Base-by-base conservation (phyloP, 2,888 invertebrate species). In the Drosophila fungiperda region DNA sequence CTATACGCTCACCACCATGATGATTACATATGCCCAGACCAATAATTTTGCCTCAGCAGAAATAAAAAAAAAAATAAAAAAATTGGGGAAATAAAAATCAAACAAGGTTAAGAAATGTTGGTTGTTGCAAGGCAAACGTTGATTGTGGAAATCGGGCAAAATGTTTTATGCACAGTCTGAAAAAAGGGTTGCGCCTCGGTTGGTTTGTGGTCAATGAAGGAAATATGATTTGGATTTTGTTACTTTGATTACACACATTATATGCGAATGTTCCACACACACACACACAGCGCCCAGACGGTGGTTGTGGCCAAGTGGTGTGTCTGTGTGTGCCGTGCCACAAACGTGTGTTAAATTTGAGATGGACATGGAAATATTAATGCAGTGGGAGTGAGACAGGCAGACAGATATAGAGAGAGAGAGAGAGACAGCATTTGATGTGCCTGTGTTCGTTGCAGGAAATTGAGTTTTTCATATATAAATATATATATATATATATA, bases 151-250 rank as follows among this genome's bases (percentile, higher is more conserved):
- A 79, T 86, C 77, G 79, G 87, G 80, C 70, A 86, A 87, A 88
- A 89, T 82, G 84, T 80, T 87, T 87, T 82, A 85, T 83, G 85
- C 83, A 78, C 81, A 76, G 57, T 67, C 69, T 4, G 45, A 45
- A 12, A 66, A 85, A 85, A 85, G 78, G 84, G 84, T 86, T 86
- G 79, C 58, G 45, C 45, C 45, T 45, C 73, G 17, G 54, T 45
- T 45, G 49, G 58, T 78, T 89, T 91, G 91, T 89, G 91, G 91
- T 91, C 91, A 91, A 85, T 90, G 91, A 86, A 91, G 91, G 91
- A 91, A 91, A 91, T 91, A 91, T 91, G 91, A 91, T 91, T 91
- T 91, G 89, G 87, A 90, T 90, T 85, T 86, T 82, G 88, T 83
- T 83, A 89, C 90, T 89, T 84, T 90, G 90, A 90, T 90, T 90